Conservation (phyloP, 2,113 vertebrate genomes). For the Choloepus hoffmanni region DNA sequence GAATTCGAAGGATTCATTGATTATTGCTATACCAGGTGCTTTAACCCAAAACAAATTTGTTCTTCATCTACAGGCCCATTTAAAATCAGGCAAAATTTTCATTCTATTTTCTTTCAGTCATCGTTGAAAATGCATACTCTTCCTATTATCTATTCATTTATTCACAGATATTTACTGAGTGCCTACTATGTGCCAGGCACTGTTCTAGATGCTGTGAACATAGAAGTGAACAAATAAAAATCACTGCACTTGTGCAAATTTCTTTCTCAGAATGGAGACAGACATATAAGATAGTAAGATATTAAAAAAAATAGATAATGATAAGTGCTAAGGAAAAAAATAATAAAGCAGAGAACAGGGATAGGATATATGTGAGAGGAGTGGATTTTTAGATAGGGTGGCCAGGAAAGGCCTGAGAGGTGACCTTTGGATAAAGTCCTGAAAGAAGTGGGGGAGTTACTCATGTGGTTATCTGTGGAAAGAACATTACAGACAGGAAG, state of each 20-base stretch:
- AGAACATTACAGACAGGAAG: not conserved
- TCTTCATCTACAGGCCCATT: not conserved
- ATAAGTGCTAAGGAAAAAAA: not conserved
- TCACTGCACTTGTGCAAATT: not conserved
- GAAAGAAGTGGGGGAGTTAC: not conserved
- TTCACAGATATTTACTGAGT: constrained; percentile 30
- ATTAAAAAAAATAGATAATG: constrained; percentile 15
- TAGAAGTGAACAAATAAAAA: not conserved
- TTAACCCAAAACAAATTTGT: not conserved
- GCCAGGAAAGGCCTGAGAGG: not conserved
- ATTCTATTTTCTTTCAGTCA: constrained; percentile 40
- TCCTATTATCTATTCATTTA: not conserved
- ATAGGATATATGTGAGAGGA: constrained; percentile 5
- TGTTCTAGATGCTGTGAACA: not conserved
- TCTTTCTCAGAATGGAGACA: not conserved
- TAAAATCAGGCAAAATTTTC: not conserved
- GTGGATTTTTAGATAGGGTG: not conserved
- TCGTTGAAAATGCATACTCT: not conserved
- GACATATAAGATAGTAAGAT: not conserved
- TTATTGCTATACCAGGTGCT: not conserved
- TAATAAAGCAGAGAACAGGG: not conserved
- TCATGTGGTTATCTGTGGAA: not conserved
- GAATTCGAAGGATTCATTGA: constrained; percentile 21
- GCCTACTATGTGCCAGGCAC: not conserved
- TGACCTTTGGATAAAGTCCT: not conserved